Evolutionary conservation across 2,888 invertebrate genomes (phyloP).

Genomic region (Heliconius cydno): DNA sequence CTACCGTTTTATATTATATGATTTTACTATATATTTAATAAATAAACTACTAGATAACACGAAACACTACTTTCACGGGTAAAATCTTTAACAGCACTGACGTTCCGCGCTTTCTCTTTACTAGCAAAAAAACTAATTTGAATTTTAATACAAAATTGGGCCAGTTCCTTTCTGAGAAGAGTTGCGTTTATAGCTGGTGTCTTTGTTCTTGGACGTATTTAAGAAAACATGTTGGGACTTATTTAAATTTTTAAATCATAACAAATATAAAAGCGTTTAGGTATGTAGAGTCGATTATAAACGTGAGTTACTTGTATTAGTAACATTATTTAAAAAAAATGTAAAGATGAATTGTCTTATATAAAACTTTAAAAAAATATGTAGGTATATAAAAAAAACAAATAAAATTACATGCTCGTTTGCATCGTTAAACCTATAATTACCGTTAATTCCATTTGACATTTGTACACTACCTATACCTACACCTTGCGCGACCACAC

Average conservation of each 20-base stretch:
- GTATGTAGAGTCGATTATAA: not conserved
- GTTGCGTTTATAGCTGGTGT: slow-evolving; percentile 13
- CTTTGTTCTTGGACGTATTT: not conserved
- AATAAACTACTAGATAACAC: slow-evolving; percentile 51
- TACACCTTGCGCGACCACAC: slow-evolving; percentile 22
- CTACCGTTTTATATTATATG: slow-evolving; percentile 18
- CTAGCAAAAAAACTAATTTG: slow-evolving; percentile 77
- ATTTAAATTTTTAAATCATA: no score
- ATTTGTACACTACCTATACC: not conserved
- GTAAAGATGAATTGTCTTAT: not conserved
- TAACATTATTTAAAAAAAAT: not conserved
- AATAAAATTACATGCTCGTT: not conserved
- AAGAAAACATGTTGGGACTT: not conserved
- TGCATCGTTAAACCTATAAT: not conserved
- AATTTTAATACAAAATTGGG: slow-evolving; percentile 79
- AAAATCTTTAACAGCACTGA: slow-evolving; percentile 69
- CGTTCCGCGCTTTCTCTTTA: slow-evolving; percentile 72
- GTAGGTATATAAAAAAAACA: not conserved
- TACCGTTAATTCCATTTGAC: not conserved
- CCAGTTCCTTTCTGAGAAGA: slow-evolving; percentile 70
- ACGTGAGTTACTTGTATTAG: not conserved
- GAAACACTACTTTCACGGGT: slow-evolving; percentile 70
- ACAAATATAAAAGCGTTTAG: not conserved
- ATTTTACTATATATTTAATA: slow-evolving; percentile 23
- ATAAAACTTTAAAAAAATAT: not conserved